A percentile compares a stretch with the other conserved stretches of the same genome.
phyloP scores from a whole-genome alignment of 2,797 vertebrate genomes.

The Eulemur rubriventer region DNA sequence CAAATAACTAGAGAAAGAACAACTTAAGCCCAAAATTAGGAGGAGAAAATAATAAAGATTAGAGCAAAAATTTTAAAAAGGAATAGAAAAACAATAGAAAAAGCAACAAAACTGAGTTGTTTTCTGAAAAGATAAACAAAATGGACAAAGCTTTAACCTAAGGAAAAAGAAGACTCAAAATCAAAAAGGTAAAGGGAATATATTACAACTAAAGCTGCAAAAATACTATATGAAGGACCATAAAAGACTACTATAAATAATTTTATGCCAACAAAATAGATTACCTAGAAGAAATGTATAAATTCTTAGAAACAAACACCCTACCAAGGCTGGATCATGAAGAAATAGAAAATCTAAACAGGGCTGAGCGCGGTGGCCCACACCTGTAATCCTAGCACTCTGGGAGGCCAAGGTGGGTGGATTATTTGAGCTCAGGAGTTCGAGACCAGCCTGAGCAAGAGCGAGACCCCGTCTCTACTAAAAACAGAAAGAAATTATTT shows the following conservation, averaged over 20 bases:
- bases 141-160: background rate
- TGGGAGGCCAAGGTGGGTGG: too few relatives aligned
- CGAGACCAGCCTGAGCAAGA: too few relatives aligned
- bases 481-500: too few relatives aligned
- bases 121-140: background rate
- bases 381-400: too few relatives aligned
- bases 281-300: background rate
- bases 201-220: background rate
- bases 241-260: background rate
- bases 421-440: too few relatives aligned
- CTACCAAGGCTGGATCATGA: background rate
- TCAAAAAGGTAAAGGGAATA: background rate
- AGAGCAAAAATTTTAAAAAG: background rate
- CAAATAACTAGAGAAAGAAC: background rate
- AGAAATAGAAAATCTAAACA: background rate
- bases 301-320: background rate
- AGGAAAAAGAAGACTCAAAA: background rate
- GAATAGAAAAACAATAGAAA: background rate
- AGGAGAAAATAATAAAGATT: background rate
- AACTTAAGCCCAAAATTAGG: background rate
- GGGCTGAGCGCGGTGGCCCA: too few relatives aligned
- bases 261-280: background rate
- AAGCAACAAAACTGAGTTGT: background rate
- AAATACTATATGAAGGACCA: background rate
- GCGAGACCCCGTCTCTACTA: too few relatives aligned